Evolutionary conservation across 2,888 invertebrate species (phyloP), one percentile per base, ranked within the genome.

Genomic region (Craniophora ligustri): DNA sequence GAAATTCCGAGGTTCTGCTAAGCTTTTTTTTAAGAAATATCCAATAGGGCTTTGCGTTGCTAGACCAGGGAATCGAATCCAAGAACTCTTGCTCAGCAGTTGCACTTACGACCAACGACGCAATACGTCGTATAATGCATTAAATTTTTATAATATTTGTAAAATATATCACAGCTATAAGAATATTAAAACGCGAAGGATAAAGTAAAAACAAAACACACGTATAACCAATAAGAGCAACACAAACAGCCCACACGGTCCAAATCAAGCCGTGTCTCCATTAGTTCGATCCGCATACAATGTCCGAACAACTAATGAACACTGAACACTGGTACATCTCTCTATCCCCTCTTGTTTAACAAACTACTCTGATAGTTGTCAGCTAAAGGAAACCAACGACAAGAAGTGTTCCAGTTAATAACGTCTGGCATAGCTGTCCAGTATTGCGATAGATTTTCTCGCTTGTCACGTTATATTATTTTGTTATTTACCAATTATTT

Each of bases 341-440:
- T 74, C 71, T 47, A 67, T 67, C 70, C 75, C 59, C 58, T 70
- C 60, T 75, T 70, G 76, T 75, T 75, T 64, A 79, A 75, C 76
- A 73, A 83, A 82, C 85, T 77, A 76, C 69, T 81, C 69, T 59
- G 78, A 77, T 78, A 78, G 81, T 81, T 81, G 79, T 79, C 81
- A 76, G 54, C 51, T 67, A 72, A 78, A 82, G 85, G 84, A 85
- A 86, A 72, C 79, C 71, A 66, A 42, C 61, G 76, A 81, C 83
- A 80, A 82, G 81, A 81, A 82, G 76, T 78, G 84, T 81, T 78
- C 81, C 64, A 81, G 81, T 81, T 84, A 78, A 77, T 75, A 78
- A 81, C 79, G 67, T 73, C 66, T 70, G 81, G 77, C 84, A 78
- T 76, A 61, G 62, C 41, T 32, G 44, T 49, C 61, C 69, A 59